Evolutionary conservation across 2,797 vertebrate genomes (phyloP).

Genomic region (Brachyalestes nurse): DNA sequence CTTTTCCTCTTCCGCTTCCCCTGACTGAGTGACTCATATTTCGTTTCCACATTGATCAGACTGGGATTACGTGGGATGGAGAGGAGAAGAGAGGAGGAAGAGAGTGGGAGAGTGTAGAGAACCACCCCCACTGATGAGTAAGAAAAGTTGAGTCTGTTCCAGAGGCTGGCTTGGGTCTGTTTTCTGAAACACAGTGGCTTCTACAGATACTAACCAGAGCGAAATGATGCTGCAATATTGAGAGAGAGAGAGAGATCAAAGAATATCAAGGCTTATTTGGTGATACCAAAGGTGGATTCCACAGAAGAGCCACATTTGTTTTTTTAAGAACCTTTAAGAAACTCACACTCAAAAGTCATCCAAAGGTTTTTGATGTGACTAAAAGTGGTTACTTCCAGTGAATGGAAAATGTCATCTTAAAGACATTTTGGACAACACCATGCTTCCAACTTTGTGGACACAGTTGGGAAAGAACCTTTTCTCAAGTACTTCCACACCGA

Average conservation of each 20-base stretch:
- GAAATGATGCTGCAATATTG: constrained; percentile 16
- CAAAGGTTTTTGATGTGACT: too few species aligned
- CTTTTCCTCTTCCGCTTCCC: constrained; percentile 15
- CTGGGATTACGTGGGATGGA: constrained; percentile 50
- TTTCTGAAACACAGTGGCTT: background rate
- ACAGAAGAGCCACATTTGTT: background rate
- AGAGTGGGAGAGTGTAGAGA: constrained; percentile 48
- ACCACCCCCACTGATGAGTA: constrained; percentile 51
- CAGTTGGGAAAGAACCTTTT: too few species aligned
- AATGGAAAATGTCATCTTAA: too few species aligned
- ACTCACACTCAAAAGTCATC: background rate
- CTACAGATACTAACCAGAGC: constrained; percentile 8
- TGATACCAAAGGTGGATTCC: too few species aligned
- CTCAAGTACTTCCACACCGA: too few species aligned
- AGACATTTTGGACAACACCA: too few species aligned
- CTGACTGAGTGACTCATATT: constrained; percentile 37
- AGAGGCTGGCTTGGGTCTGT: constrained; percentile 15
- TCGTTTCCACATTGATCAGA: constrained; percentile 37
- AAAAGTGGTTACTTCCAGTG: too few species aligned
- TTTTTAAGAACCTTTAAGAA: background rate
- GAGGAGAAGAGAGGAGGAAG: constrained; percentile 42
- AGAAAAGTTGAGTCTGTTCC: constrained; percentile 39
- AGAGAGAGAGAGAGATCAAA: too few species aligned
- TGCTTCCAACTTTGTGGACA: too few species aligned
- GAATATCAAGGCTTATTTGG: background rate